Conservation (phyloP, 2,797 vertebrate genomes). For the Spondyliosoma cantharus region DNA sequence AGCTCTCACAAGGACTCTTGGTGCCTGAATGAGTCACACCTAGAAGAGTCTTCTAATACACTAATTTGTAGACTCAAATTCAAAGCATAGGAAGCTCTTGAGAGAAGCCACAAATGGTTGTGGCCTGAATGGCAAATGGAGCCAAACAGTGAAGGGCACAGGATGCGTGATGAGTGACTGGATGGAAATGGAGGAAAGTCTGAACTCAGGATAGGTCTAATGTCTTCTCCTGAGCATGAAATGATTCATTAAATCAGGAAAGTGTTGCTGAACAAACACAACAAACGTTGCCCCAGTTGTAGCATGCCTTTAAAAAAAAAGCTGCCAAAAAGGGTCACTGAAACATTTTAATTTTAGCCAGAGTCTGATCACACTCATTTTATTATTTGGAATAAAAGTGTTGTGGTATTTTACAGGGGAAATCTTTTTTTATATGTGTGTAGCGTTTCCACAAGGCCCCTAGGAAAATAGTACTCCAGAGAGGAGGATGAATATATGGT, state of each 20-base stretch:
- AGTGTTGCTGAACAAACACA: slow-evolving; percentile 50
- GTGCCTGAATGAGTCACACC: slow-evolving; percentile 45
- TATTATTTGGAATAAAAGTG: slow-evolving; percentile 76
- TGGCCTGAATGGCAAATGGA: slow-evolving; percentile 26
- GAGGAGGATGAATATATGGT: slow-evolving; percentile 65
- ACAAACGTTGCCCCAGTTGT: slow-evolving; percentile 42
- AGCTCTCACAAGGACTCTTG: slow-evolving; percentile 51
- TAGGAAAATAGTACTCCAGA: slow-evolving; percentile 66
- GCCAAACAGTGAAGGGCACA: slow-evolving; percentile 39
- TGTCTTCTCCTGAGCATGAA: slow-evolving; percentile 40
- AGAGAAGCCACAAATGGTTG: slow-evolving; percentile 37
- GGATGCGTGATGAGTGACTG: slow-evolving; percentile 32
- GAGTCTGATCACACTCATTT: slow-evolving; percentile 72
- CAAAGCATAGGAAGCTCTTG: slow-evolving; percentile 54
- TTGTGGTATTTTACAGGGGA: slow-evolving; percentile 76
- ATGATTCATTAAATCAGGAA: slow-evolving; percentile 54
- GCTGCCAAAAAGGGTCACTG: slow-evolving; percentile 72
- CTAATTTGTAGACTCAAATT: slow-evolving; percentile 57
- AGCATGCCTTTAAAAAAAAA: slow-evolving; percentile 54
- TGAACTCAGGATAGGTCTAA: slow-evolving; percentile 12
- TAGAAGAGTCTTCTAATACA: slow-evolving; percentile 50
- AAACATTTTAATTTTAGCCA: slow-evolving; percentile 67
- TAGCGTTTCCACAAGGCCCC: slow-evolving; percentile 74
- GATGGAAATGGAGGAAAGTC: slow-evolving; percentile 18
- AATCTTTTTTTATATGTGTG: slow-evolving; percentile 67